Evolutionary conservation across 1,140 invertebrate species (phyloP).

Genomic region (Globodera rostochiensis): DNA sequence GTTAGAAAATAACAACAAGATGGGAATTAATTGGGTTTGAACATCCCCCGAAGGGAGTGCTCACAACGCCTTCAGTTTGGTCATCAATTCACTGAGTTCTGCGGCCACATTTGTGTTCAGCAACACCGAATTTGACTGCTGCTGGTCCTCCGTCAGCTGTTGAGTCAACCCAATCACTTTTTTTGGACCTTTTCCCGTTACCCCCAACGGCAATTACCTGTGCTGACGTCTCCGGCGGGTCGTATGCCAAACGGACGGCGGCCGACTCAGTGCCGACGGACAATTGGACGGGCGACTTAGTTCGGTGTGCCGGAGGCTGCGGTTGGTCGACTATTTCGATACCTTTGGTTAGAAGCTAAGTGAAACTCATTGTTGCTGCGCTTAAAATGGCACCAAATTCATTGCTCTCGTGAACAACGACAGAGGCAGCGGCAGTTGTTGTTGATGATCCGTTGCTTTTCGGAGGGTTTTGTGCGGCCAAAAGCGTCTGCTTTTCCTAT

Average conservation of each 20-base stretch:
- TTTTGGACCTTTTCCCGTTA: not conserved
- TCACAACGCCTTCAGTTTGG: constrained; percentile 4
- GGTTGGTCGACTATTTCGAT: not conserved
- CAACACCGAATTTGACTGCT: not conserved
- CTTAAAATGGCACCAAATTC: constrained; percentile 66
- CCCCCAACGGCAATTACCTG: not conserved
- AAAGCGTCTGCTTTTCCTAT: not conserved
- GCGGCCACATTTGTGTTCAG: not conserved
- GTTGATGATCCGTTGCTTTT: not conserved
- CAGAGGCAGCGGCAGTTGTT: not conserved
- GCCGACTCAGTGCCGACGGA: not conserved
- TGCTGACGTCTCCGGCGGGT: not conserved
- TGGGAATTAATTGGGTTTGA: too few relatives aligned
- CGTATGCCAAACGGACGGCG: not conserved
- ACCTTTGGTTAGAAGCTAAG: not conserved
- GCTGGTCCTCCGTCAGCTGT: not conserved
- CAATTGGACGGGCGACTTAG: not conserved
- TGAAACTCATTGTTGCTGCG: not conserved
- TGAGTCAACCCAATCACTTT: not conserved
- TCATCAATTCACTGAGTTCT: not conserved
- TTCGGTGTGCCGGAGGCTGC: not conserved
- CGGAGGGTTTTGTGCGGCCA: not conserved
- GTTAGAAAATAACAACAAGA: too few relatives aligned
- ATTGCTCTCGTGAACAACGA: constrained; percentile 46
- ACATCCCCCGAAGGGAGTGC: not conserved